Evolutionary conservation across 2,888 invertebrate genomes (phyloP).

Genomic region (Dynastes maya): DNA sequence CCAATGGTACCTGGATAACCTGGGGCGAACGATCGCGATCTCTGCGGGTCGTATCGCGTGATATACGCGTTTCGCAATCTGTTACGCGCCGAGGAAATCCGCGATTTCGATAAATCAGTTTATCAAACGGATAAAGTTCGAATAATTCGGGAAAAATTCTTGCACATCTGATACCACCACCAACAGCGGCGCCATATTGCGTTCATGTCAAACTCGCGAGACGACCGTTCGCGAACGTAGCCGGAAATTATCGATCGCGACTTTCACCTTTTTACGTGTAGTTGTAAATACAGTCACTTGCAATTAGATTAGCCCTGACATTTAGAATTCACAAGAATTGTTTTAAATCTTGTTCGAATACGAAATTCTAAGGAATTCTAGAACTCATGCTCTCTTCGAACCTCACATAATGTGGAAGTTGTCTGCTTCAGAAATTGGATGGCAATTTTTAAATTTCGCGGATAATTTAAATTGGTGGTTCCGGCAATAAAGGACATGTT

Average conservation of each 20-base stretch:
- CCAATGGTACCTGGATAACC: neutral
- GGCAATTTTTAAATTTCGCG: no score
- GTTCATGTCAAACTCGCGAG: conserved; percentile 57
- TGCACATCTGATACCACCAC: conserved; percentile 62
- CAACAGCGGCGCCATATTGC: conserved; percentile 65
- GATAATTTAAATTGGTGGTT: no score
- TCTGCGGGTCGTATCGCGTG: neutral
- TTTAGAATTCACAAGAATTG: no score
- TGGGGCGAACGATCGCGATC: neutral
- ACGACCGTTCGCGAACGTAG: conserved; percentile 30
- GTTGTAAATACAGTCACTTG: conserved; percentile 1
- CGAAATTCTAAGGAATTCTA: no score
- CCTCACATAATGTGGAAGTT: no score
- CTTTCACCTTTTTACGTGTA: conserved; percentile 30
- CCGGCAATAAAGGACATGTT: no score
- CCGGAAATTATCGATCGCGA: conserved; percentile 47
- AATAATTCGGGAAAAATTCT: conserved; percentile 53
- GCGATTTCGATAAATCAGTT: neutral
- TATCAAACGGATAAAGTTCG: neutral
- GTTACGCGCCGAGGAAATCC: neutral
- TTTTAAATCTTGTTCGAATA: no score
- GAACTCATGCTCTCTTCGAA: no score
- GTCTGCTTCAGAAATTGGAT: no score
- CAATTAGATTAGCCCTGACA: neutral
- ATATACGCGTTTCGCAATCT: neutral